Percentiles rank a stretch among this genome's conserved stretches.
phyloP scores from a whole-genome alignment of 2,888 invertebrate genomes.

The Acleris emargana region DNA sequence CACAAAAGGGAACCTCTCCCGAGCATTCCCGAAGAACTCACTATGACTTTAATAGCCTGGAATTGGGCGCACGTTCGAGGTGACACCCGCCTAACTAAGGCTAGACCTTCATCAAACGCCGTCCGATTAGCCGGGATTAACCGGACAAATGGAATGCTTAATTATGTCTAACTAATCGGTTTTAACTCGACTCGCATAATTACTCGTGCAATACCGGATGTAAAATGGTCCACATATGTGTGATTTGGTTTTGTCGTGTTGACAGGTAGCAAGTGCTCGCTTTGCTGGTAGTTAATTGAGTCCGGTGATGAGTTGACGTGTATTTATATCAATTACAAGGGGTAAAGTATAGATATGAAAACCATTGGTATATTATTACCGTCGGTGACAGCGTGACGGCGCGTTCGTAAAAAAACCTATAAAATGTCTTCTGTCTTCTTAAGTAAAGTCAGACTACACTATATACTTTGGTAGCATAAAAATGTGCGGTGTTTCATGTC shows the following conservation, averaged over 20 bases:
- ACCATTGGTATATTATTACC: too few relatives aligned
- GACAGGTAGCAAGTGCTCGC: slow-evolving; percentile 6
- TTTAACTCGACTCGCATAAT: slow-evolving; percentile 34
- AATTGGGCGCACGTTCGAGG: slow-evolving; percentile 28
- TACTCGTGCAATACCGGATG: slow-evolving; percentile 22
- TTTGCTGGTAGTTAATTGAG: slow-evolving; percentile 11
- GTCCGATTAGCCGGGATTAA: slow-evolving; percentile 74
- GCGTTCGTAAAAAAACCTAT: too few relatives aligned
- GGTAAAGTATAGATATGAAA: too few relatives aligned
- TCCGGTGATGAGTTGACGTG: too few relatives aligned
- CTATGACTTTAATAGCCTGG: slow-evolving; percentile 24
- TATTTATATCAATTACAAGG: too few relatives aligned
- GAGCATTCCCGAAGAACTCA: background rate
- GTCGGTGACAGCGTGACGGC: too few relatives aligned
- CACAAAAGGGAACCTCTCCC: too few relatives aligned
- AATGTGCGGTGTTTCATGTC: too few relatives aligned
- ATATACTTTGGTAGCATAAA: too few relatives aligned
- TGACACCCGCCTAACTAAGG: slow-evolving; percentile 30
- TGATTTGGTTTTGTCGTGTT: slow-evolving; percentile 13
- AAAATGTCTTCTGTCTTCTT: too few relatives aligned
- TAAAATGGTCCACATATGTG: slow-evolving; percentile 20
- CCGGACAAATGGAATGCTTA: slow-evolving; percentile 80
- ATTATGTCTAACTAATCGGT: slow-evolving; percentile 61
- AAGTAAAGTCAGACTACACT: too few relatives aligned
- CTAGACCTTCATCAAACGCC: slow-evolving; percentile 72